phyloP scores from a whole-genome alignment of 2,797 vertebrate species.

The Cyprinella venusta region DNA sequence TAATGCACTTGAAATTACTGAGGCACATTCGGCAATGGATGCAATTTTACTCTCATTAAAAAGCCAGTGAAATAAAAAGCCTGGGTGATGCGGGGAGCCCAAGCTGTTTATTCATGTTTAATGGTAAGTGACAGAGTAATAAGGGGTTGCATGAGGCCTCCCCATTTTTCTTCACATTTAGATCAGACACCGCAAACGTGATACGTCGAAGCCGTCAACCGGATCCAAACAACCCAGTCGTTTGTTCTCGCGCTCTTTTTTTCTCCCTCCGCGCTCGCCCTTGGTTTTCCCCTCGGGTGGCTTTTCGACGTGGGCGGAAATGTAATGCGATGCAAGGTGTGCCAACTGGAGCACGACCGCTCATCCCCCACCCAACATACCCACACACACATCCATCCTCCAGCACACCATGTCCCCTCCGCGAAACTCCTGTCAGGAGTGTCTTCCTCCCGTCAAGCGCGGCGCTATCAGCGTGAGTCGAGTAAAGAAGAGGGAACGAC shows the following conservation, averaged over 20 bases:
- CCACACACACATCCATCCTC: conserved; percentile 39
- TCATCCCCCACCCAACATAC: conserved; percentile 51
- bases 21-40: conserved; percentile 58
- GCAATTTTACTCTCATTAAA: conserved; percentile 67
- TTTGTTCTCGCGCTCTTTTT: conserved; percentile 61
- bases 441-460: conserved; percentile 32
- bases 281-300: conserved; percentile 52
- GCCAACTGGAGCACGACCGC: conserved; percentile 71
- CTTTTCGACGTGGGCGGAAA: conserved; percentile 66
- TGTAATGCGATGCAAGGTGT: conserved; percentile 73
- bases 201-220: conserved; percentile 54
- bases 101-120: conserved; percentile 66
- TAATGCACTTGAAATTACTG: conserved; percentile 62
- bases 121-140: conserved; percentile 67
- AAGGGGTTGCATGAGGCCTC: conserved; percentile 55
- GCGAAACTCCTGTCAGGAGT: conserved; percentile 42
- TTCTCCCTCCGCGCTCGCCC: conserved; percentile 37
- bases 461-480: conserved; percentile 19
- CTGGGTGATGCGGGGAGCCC: conserved; percentile 50
- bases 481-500: conserved; percentile 19
- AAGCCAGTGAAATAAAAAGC: conserved; percentile 59
- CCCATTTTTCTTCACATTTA: conserved; percentile 47
- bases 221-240: conserved; percentile 56
- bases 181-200: conserved; percentile 55
- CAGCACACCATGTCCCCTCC: conserved; percentile 27